A percentile compares a stretch with the other conserved stretches of the same genome.
Conservation (phyloP, 2,113 vertebrate species). For the Rhagologus leucostigma region DNA sequence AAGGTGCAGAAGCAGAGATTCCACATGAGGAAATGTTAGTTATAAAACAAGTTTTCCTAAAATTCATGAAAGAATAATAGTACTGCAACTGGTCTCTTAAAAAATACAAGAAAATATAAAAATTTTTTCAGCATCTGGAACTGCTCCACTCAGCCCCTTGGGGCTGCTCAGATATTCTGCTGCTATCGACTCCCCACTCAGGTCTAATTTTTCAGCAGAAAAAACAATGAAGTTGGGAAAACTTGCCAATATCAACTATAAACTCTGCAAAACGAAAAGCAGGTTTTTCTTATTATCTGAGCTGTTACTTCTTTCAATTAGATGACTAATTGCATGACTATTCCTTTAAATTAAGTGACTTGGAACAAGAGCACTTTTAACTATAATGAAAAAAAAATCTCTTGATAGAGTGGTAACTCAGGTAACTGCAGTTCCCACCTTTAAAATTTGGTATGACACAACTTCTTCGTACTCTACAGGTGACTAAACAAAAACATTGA, state of each 20-base stretch:
- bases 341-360: neutral
- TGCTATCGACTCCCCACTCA: neutral
- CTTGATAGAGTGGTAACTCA: neutral
- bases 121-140: neutral
- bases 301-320: neutral
- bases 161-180: constrained; percentile 14
- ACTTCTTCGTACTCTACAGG: neutral
- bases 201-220: constrained; percentile 32
- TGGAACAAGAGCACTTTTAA: neutral
- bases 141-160: neutral
- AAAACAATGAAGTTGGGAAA: neutral
- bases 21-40: neutral
- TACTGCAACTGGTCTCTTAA: neutral
- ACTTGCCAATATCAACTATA: neutral
- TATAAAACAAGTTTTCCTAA: neutral
- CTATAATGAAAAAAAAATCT: neutral
- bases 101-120: neutral
- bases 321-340: constrained; percentile 16
- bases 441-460: neutral
- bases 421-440: neutral
- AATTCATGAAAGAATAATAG: neutral
- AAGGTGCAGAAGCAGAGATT: neutral
- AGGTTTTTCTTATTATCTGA: constrained; percentile 2
- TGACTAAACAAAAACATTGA: neutral
- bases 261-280: neutral